A percentile compares a stretch with the other conserved stretches of the same genome.
These are phyloP conservation scores for Silvanus unidentatus DNA, from an alignment of 2,888 invertebrate genomes.

Conservation along the genomic window DNA sequence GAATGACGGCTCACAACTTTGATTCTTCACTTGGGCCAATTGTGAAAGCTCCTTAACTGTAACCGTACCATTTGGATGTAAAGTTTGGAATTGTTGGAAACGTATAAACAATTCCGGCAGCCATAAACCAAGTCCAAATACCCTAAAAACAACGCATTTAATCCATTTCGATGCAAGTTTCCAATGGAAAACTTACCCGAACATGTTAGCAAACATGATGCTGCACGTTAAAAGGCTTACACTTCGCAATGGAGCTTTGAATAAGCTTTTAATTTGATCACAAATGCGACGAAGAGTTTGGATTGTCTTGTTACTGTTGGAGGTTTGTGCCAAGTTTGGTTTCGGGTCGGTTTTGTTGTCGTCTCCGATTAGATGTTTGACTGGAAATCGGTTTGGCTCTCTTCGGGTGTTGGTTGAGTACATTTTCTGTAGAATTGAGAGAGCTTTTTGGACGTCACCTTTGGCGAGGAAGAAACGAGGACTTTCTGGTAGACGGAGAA, in stretches of 20 bases:
- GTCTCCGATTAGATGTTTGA: constrained; percentile 25
- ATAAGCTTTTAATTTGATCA: constrained; percentile 52
- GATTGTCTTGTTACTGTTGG: constrained; percentile 8
- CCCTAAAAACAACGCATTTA: constrained; percentile 45
- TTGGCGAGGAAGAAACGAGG: constrained; percentile 68
- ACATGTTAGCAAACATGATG: constrained; percentile 63
- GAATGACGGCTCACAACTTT: constrained; percentile 50
- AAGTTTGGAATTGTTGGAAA: constrained; percentile 43
- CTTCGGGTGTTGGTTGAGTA: constrained; percentile 53
- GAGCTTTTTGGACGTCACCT: constrained; percentile 54
- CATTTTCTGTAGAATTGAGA: constrained; percentile 55
- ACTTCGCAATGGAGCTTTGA: constrained; percentile 51
- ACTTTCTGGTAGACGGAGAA: constrained; percentile 63
- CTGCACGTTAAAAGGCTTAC: constrained; percentile 54
- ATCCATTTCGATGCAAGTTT: not conserved
- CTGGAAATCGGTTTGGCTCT: constrained; percentile 48
- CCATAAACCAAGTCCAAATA: constrained; percentile 68
- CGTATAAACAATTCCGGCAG: constrained; percentile 69
- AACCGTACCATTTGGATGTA: constrained; percentile 48
- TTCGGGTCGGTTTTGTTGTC: constrained; percentile 1
- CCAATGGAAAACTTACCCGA: constrained; percentile 51
- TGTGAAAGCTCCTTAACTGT: constrained; percentile 46
- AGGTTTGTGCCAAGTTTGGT: constrained; percentile 9
- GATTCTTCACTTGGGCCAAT: constrained; percentile 16
- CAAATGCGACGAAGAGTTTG: not conserved